These are phyloP conservation scores for Amphipyra berbera DNA, from an alignment of 2,888 invertebrate species.

Conservation along the genomic window DNA sequence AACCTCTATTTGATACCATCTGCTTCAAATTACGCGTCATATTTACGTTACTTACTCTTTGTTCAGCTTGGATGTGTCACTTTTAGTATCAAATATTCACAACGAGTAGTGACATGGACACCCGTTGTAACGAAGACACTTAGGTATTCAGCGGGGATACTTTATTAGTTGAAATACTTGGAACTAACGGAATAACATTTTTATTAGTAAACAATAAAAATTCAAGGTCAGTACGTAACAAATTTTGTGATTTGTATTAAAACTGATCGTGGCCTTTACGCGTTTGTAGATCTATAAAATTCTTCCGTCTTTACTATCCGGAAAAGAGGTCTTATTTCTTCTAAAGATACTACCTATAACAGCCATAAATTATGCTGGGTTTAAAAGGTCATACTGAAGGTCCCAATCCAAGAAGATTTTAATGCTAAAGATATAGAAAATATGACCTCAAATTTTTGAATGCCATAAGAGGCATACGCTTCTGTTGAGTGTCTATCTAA, in stretches of 20 bases:
- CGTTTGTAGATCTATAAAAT: background rate
- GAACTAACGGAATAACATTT: conserved; percentile 28
- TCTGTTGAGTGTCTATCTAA: too few relatives aligned
- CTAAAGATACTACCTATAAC: too few relatives aligned
- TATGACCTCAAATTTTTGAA: too few relatives aligned
- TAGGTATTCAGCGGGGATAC: conserved; percentile 10
- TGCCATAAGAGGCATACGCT: too few relatives aligned
- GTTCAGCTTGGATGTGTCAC: background rate
- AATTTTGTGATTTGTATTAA: conserved; percentile 5
- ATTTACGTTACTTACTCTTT: background rate
- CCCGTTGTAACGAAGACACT: conserved; percentile 6
- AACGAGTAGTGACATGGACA: conserved; percentile 14
- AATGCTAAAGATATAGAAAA: too few relatives aligned
- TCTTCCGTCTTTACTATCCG: too few relatives aligned
- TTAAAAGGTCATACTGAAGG: too few relatives aligned
- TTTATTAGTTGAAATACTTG: background rate
- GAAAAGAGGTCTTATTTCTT: too few relatives aligned
- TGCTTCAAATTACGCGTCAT: too few relatives aligned
- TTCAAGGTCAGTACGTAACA: conserved; percentile 27
- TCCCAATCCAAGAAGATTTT: too few relatives aligned
- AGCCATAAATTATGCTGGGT: too few relatives aligned
- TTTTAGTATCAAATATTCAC: background rate
- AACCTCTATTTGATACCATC: too few relatives aligned
- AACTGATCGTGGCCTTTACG: conserved; percentile 1
- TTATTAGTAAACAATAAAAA: conserved; percentile 7